Evolutionary conservation across 92 coral and sea anemone genomes (phyloP).

Genomic region (Phenganax subtilis): DNA sequence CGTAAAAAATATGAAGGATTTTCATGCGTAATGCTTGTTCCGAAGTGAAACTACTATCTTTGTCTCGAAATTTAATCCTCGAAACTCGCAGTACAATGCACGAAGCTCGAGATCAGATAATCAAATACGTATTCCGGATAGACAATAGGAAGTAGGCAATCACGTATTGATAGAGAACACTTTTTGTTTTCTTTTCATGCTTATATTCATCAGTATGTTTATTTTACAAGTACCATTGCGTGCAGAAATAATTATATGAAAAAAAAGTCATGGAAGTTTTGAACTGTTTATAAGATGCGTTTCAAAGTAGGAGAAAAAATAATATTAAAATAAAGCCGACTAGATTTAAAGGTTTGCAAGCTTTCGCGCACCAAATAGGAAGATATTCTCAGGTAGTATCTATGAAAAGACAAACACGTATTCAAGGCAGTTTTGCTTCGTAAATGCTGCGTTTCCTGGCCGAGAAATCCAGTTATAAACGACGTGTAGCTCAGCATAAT

Average conservation of each 20-base stretch:
- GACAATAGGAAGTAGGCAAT: constrained; percentile 29
- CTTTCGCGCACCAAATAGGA: no score
- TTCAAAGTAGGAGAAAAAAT: no score
- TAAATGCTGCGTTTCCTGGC: no score
- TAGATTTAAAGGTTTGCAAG: no score
- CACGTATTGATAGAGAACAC: constrained; percentile 12
- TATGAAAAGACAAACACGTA: no score
- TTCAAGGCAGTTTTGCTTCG: no score
- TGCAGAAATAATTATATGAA: background rate
- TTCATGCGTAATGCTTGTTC: background rate
- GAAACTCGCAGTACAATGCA: background rate
- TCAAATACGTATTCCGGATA: background rate
- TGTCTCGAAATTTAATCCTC: background rate
- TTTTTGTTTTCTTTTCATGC: constrained; percentile 17
- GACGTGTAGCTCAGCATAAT: no score
- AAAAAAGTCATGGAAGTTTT: background rate
- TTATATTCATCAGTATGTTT: constrained; percentile 18
- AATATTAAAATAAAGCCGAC: no score
- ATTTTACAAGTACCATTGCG: constrained; percentile 1
- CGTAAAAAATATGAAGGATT: no score
- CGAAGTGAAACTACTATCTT: background rate
- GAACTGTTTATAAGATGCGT: background rate
- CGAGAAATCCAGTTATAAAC: no score
- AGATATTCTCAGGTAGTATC: no score
- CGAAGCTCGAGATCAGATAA: background rate